Evolutionary conservation across 2,888 invertebrate species (phyloP).

Genomic region (Artemia sinica): DNA sequence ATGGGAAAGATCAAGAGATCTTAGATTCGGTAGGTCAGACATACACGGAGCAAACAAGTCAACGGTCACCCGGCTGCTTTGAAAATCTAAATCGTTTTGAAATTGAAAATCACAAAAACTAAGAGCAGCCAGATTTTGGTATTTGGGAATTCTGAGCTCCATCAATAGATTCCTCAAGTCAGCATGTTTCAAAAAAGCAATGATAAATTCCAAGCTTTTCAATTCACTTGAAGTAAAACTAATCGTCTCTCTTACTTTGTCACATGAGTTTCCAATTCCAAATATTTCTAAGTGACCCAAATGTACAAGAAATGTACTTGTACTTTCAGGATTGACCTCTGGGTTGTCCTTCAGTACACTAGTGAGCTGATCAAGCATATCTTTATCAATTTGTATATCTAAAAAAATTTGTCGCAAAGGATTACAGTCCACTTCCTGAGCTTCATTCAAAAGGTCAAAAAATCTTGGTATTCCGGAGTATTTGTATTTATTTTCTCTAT

Average conservation of each 20-base stretch:
- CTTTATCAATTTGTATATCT: background rate
- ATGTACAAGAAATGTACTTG: background rate
- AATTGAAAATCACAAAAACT: background rate
- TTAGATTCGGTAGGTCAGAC: background rate
- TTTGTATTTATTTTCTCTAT: too few relatives aligned
- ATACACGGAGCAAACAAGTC: slow-evolving; percentile 1
- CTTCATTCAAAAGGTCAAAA: background rate
- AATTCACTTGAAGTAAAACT: background rate
- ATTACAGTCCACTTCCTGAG: background rate
- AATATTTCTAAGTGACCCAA: background rate
- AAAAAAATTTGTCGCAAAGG: background rate
- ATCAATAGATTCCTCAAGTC: background rate
- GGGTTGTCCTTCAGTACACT: background rate
- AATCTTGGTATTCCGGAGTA: too few relatives aligned
- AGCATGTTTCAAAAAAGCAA: background rate
- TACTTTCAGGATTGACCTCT: background rate
- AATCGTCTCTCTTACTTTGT: slow-evolving; percentile 1
- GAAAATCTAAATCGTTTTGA: slow-evolving; percentile 11
- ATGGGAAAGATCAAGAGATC: background rate
- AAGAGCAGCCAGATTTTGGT: background rate
- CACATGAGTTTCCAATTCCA: background rate
- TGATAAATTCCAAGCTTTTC: background rate
- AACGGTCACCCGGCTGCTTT: background rate
- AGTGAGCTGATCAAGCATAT: slow-evolving; percentile 8
- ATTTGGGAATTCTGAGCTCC: background rate